Conservation (phyloP, 2,113 vertebrate genomes). For the Arvicanthis niloticus region DNA sequence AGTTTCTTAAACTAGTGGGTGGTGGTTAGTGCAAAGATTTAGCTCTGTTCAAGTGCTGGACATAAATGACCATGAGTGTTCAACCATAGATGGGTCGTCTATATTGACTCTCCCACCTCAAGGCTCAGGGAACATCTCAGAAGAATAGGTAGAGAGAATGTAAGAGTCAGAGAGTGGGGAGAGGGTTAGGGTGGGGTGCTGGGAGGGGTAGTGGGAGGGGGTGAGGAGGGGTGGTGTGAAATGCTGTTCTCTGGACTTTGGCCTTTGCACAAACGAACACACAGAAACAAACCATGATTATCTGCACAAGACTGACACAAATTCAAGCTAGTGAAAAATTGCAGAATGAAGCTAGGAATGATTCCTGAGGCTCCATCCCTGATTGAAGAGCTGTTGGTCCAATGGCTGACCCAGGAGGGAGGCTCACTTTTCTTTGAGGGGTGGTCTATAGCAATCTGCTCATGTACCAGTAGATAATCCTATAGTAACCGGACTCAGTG, state of each 20-base stretch:
- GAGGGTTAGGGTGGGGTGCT: too few relatives aligned
- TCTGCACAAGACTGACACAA: neutral
- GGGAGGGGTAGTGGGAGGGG: too few relatives aligned
- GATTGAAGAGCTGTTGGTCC: neutral
- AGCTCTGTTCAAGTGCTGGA: neutral
- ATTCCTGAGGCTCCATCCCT: too few relatives aligned
- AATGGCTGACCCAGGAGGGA: neutral
- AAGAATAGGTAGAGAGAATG: neutral
- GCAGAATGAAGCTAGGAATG: accelerated
- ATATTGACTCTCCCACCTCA: too few relatives aligned
- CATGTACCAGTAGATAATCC: neutral
- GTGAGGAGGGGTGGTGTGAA: too few relatives aligned
- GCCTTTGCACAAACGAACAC: neutral
- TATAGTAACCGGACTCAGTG: neutral
- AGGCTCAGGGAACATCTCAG: too few relatives aligned
- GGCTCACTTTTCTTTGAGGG: neutral
- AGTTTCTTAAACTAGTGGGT: neutral
- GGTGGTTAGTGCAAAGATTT: neutral
- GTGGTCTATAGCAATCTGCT: neutral
- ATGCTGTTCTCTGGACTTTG: neutral
- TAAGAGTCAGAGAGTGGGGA: neutral
- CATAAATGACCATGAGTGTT: neutral
- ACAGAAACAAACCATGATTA: neutral
- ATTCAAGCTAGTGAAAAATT: neutral
- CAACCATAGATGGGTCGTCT: neutral